Evolutionary conservation across 2,113 vertebrate species (phyloP), one percentile per base, ranked within the genome.

Genomic region (Mastomys natalensis): DNA sequence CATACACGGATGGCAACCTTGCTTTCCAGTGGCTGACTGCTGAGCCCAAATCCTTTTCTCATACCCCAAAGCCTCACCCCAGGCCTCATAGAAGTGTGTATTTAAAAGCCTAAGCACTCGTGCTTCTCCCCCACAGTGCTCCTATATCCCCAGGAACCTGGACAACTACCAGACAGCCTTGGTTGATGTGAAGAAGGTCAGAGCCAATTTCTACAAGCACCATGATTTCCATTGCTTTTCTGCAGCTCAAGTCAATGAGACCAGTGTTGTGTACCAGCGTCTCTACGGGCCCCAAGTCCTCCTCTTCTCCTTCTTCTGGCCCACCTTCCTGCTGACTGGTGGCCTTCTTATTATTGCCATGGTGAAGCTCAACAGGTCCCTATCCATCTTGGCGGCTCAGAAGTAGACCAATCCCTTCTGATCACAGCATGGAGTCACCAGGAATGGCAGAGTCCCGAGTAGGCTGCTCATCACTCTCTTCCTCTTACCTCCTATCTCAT

Each of bases 321-420:
- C 99, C 74, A 98, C 98, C 1, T 98, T 98, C 51, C 97, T 99
- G 98, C 97, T 99, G 85, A 98, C 96, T 0, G 98, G 98, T 0
- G 99, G 99, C 87, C 97, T 98, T 94, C 97, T 98, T 48, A 96
- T 99, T 48, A 98, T 99, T 0, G 95, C 97, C 94, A 98, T 99
- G 97, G 98, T 99, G 66, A 99, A 99, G 97, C 96, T 99, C 58
- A 99, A 98, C 96, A 98, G 98, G 87, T 99, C 98, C 29, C 76
- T 99, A 84, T 98, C 98, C n/a, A 98, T 98, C 95, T 96, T 98
- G 93, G 98, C 98, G 1, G 98, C 98, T 73, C 96, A 98, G 97
- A 98, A 97, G 92, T 98, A 98, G 82, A 85, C 89, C 48, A 17
- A 7, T 3, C 29, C 53, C 1, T 0, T 17, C 55, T 58, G 0